Evolutionary conservation across 2,888 invertebrate species (phyloP), one percentile per base, ranked within the genome.

Genomic region (Thelaira solivaga): DNA sequence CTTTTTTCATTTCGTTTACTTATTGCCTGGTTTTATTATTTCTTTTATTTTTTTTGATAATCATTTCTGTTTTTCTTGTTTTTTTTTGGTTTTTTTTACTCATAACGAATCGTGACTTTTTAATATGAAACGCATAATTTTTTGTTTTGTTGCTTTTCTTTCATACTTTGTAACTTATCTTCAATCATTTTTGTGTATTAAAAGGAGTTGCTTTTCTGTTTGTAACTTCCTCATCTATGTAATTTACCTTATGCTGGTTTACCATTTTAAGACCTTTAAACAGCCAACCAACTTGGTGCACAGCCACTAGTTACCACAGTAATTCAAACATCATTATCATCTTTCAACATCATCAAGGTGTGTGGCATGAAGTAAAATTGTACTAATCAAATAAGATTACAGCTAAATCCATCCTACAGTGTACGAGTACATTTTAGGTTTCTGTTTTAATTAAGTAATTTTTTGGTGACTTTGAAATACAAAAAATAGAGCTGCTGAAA

Each of bases 41-140:
- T n/a, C n/a, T n/a, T n/a, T n/a, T n/a, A n/a, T n/a, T n/a, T 34
- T 24, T 57, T 20, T 47, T 6, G 22, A 4, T n/a, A 20, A 39
- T 39, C 13, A 49, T 49, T 69, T 41, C 13, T 31, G 3, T 51
- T 59, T 39, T 49, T 31, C 24, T 22, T 29, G 29, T 69, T 59
- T 49, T 69, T 59, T 49, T 22, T n/a, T 26, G 20, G 24, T 18
- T 45, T 26, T 47, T 51, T 22, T 61, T 53, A 51, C 45, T 47
- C 39, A 72, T n/a, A n/a, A n/a, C n/a, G n/a, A 76, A 62, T 76
- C 76, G 76, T 77, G 76, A 77, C 76, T 72, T 67, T 67, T 41
- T 55, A 34, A 61, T 49, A 53, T 62, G 61, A 55, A 77, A 72
- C 67, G 67, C 76, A 72, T 53, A 61, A 72, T 67, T 61, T 49